Evolutionary conservation across 2,888 invertebrate species (phyloP).

Genomic region (Cephus nigrinus): DNA sequence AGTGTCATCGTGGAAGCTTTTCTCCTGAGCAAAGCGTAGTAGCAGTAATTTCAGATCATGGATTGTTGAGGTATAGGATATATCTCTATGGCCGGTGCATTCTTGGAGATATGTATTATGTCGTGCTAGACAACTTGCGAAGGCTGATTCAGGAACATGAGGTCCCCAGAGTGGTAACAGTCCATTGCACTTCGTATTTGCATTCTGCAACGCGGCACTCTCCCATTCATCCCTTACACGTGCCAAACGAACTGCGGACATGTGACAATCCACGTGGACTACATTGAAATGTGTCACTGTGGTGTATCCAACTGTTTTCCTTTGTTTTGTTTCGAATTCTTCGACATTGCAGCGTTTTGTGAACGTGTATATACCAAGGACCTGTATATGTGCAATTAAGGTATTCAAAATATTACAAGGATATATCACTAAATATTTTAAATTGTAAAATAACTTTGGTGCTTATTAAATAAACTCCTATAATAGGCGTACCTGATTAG

Average conservation of each 20-base stretch:
- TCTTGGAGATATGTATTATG: slow-evolving; percentile 88
- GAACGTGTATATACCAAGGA: slow-evolving; percentile 96
- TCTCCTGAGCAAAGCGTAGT: slow-evolving; percentile 90
- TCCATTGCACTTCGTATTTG: slow-evolving; percentile 97
- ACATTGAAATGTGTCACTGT: slow-evolving; percentile 99
- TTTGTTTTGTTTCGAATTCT: slow-evolving; percentile 88
- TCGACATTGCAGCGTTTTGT: slow-evolving; percentile 95
- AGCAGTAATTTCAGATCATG: slow-evolving; percentile 94
- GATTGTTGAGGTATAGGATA: slow-evolving; percentile 83
- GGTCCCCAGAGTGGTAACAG: slow-evolving; percentile 97
- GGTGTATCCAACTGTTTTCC: slow-evolving; percentile 89
- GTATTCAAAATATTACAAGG: background rate
- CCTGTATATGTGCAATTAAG: slow-evolving; percentile 61
- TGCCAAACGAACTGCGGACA: slow-evolving; percentile 88
- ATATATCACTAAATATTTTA: background rate
- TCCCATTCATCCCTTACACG: slow-evolving; percentile 93
- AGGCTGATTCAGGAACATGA: slow-evolving; percentile 90
- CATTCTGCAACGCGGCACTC: slow-evolving; percentile 96
- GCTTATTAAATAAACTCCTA: background rate
- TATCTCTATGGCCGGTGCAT: slow-evolving; percentile 80
- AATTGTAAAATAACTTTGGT: background rate
- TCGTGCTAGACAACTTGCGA: slow-evolving; percentile 92
- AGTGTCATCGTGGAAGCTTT: slow-evolving; percentile 97
- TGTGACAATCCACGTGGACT: slow-evolving; percentile 98
- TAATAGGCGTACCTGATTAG: slow-evolving; percentile 75